phyloP scores from a whole-genome alignment of 2,888 invertebrate genomes.

The Mantis religiosa region DNA sequence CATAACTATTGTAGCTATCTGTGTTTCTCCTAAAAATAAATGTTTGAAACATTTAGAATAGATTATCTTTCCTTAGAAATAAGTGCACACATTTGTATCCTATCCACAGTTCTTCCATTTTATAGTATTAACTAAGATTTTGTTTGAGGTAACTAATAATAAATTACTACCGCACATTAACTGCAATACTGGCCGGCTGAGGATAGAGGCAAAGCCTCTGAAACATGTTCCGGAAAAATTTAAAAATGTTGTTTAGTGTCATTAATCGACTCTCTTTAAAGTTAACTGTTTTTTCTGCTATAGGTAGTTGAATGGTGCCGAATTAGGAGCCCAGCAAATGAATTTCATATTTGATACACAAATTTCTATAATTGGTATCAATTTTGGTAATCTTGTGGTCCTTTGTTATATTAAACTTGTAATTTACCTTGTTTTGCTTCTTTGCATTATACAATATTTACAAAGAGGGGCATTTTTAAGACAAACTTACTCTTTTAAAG shows the following conservation, averaged over 20 bases:
- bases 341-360: neutral
- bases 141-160: neutral
- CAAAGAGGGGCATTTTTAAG: no score
- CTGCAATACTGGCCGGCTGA: neutral
- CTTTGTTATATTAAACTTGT: no score
- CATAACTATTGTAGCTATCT: constrained; percentile 24
- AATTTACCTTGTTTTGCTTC: no score
- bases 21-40: constrained; percentile 29
- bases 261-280: no score
- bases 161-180: neutral
- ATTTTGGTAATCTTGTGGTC: no score
- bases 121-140: neutral
- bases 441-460: no score
- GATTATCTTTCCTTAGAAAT: constrained; percentile 1
- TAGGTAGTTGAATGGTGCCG: neutral
- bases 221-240: no score
- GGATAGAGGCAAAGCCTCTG: no score
- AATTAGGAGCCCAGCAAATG: neutral
- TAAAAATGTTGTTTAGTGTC: no score
- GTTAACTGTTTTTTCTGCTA: neutral
- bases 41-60: constrained; percentile 23
- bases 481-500: no score
- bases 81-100: neutral
- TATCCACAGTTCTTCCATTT: neutral
- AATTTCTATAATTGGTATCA: no score